A percentile compares a stretch with the other conserved stretches of the same genome.
Evolutionary conservation across 2,888 invertebrate species (phyloP).

Genomic region (Apantesis nais): DNA sequence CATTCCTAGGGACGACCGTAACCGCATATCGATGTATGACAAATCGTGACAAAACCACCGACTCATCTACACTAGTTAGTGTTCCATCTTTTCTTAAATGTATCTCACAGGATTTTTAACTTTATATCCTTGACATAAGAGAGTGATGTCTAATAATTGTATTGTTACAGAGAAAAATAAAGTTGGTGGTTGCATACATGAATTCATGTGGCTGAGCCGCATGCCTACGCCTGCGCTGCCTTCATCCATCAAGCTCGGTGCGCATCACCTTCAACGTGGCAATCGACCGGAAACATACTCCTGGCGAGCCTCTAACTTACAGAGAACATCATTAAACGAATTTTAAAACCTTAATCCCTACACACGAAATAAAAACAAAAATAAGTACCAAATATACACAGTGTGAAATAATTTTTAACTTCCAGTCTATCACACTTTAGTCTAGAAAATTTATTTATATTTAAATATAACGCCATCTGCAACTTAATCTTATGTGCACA

Average conservation of each 20-base stretch:
- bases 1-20: conserved; percentile 62
- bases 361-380: neutral
- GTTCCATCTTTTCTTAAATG: conserved; percentile 29
- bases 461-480: conserved; percentile 17
- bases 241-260: conserved; percentile 83
- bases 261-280: conserved; percentile 79
- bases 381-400: neutral
- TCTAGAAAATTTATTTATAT: neutral
- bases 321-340: conserved; percentile 38
- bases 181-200: conserved; percentile 62
- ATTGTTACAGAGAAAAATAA: conserved; percentile 44
- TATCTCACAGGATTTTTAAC: conserved; percentile 41
- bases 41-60: conserved; percentile 85
- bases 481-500: conserved; percentile 23
- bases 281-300: conserved; percentile 79
- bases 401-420: conserved; percentile 27
- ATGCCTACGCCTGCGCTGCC: conserved; percentile 73
- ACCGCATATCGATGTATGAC: conserved; percentile 82
- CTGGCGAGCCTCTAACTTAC: conserved; percentile 62
- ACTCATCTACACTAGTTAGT: conserved; percentile 68
- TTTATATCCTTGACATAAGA: conserved; percentile 51
- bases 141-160: conserved; percentile 23
- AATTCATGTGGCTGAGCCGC: conserved; percentile 74
- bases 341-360: conserved; percentile 15
- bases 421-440: conserved; percentile 14